Percentiles rank a stretch among this genome's conserved stretches.
Evolutionary conservation across 2,797 vertebrate species (phyloP).

Genomic region (Danio choprae): DNA sequence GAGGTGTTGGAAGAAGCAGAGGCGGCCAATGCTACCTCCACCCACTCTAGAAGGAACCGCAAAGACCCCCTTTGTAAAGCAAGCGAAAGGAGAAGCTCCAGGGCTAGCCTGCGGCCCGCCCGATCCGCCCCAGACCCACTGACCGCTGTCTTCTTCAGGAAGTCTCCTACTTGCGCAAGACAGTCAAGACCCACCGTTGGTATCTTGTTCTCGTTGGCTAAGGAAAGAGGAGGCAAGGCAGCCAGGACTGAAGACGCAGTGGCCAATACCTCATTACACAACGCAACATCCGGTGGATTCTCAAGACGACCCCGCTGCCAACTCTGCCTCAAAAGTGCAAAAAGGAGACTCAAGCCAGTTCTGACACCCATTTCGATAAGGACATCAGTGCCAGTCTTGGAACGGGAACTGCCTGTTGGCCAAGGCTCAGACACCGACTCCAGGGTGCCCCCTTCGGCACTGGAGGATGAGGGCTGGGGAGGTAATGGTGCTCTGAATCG

Average conservation of each 20-base stretch:
- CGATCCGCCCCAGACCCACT: constrained; percentile 77
- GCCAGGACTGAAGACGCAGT: constrained; percentile 81
- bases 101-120: constrained; percentile 77
- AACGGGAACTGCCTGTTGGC: constrained; percentile 67
- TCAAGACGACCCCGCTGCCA: constrained; percentile 72
- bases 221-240: constrained; percentile 81
- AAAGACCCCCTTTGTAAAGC: constrained; percentile 84
- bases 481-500: constrained; percentile 74
- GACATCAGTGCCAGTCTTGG: constrained; percentile 81
- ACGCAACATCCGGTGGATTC: constrained; percentile 73
- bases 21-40: constrained; percentile 83
- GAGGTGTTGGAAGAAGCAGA: constrained; percentile 69
- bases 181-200: constrained; percentile 83
- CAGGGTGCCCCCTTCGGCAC: constrained; percentile 71
- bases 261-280: constrained; percentile 83
- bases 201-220: constrained; percentile 86
- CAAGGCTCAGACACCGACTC: constrained; percentile 75
- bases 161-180: constrained; percentile 80
- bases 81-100: constrained; percentile 82
- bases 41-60: constrained; percentile 85
- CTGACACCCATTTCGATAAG: constrained; percentile 86
- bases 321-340: constrained; percentile 83
- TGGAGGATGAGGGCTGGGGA: constrained; percentile 70
- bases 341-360: constrained; percentile 84
- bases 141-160: constrained; percentile 83